phyloP scores from a whole-genome alignment of 2,888 invertebrate genomes.

The Lasioglossum oenotherae region DNA sequence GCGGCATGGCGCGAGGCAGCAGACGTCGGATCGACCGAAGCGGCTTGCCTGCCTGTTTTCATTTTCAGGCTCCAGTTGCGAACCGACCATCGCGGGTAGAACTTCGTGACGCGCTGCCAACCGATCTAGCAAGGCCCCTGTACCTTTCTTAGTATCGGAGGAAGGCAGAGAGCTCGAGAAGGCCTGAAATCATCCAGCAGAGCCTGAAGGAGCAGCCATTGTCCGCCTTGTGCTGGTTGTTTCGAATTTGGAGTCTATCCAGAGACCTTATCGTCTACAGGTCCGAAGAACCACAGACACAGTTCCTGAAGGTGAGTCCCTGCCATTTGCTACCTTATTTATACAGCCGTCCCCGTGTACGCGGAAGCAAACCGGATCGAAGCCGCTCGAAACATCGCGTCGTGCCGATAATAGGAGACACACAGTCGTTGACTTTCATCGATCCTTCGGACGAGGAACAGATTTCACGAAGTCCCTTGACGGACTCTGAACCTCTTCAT shows the following conservation, averaged over 20 bases:
- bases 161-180: neutral
- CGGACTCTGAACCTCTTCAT: neutral
- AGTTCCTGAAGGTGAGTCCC: conserved; percentile 39
- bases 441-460: neutral
- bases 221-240: neutral
- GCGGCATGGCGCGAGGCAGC: conserved; percentile 16
- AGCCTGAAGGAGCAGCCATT: neutral
- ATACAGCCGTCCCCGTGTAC: neutral
- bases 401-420: neutral
- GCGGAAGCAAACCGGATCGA: conserved; percentile 1
- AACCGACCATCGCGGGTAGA: conserved; percentile 67
- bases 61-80: conserved; percentile 66
- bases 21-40: conserved; percentile 38
- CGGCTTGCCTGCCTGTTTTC: conserved; percentile 14
- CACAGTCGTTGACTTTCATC: conserved; percentile 11
- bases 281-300: conserved; percentile 5
- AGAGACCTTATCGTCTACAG: neutral
- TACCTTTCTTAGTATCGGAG: neutral
- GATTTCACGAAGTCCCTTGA: neutral
- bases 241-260: neutral
- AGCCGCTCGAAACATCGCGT: neutral
- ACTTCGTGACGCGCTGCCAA: conserved; percentile 38
- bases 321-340: neutral
- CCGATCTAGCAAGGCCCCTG: conserved; percentile 31
- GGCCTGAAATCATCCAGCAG: neutral